Base-by-base conservation (phyloP, 2,113 vertebrate genomes). In the Alaudala cheleensis region DNA sequence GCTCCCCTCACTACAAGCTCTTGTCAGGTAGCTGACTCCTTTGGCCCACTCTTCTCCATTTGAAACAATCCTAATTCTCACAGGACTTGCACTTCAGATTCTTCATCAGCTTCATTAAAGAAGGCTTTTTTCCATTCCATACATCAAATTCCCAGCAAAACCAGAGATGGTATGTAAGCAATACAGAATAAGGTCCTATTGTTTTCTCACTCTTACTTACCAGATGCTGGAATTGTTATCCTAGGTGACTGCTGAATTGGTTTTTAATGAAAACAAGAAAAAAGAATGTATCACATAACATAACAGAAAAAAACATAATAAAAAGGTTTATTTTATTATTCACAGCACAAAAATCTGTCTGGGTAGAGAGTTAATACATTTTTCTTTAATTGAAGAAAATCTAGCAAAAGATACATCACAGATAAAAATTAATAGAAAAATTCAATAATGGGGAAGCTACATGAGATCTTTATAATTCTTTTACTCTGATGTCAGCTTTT, bases 371-470 rank as follows among this genome's bases (percentile, higher is more conserved):
- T 50, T 34, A 86, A 58, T 77, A 70, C 92, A 73, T 6, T 62
- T 88, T 62, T 81, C 81, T 60, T 88, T 60, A 86, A 83, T n/a
- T 45, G 31, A 91, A 94, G 56, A 88, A 79, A 74, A 90, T 65
- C 79, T 96, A 86, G 65, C 56, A 50, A 58, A 65, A 84, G 47
- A 26, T 44, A 34, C 1, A 4, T 65, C 39, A 87, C 33, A 95
- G 84, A 65, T 45, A 89, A 94, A 57, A 56, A 34, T 89, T 67
- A 74, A 40, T 45, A 76, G 24, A 93, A 90, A 92, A 83, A 74
- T 58, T 96, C 61, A 77, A 13, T 26, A 83, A 62, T 57, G 16
- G 19, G 10, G 18, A 95, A 91, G 28, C 5, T 40, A 11, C 4
- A 6, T 92, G 34, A 82, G 33, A 53, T 49, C 39, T 76, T 40